Evolutionary conservation across 1,140 invertebrate genomes (phyloP), one percentile per base, ranked within the genome.

Genomic region (Drosophila malerkotliana): DNA sequence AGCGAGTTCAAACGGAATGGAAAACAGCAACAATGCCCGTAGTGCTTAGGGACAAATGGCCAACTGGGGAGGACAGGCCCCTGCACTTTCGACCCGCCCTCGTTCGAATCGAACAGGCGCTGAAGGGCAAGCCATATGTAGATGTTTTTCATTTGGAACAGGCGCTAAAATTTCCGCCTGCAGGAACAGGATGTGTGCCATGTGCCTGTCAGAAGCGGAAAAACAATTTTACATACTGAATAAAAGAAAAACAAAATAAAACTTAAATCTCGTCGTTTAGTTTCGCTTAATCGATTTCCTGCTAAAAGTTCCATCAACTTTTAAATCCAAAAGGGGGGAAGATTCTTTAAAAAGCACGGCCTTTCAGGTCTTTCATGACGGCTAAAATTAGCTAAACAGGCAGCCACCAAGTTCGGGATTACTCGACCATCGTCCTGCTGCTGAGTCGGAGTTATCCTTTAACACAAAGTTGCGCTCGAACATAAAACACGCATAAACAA

Each of bases 401-500:
- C 49, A 58, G 24, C 49, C 56, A 52, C 49, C 45, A 62, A 48
- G 64, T 64, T 45, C 14, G 12, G 8, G 55, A 8, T 14, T 54
- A 6, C 44, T 41, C 73, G 62, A 57, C 30, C 45, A 71, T 30
- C 56, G 47, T n/a, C 8, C 53, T 57, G 49, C 61, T 55, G 30
- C 39, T 48, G 56, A 41, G 52, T 64, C 41, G 41, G 26, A 28
- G 10, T 48, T 32, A 49, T 56, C 30, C 48, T 32, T 18, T 15
- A 45, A 62, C 64, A 85, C 81, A 84, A 84, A 79, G 77, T 85
- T 67, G 64, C 61, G 56, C 54, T 34, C 60, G 58, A 59, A 69
- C 61, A 83, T 83, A 83, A 83, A 82, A 81, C 54, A 67, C 44
- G 64, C 78, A 82, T 78, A 82, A 82, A 79, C 77, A 80, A 80